A percentile compares a stretch with the other conserved stretches of the same genome.
phyloP scores from a whole-genome alignment of 2,888 invertebrate genomes.

The Philhelius pedissequus region DNA sequence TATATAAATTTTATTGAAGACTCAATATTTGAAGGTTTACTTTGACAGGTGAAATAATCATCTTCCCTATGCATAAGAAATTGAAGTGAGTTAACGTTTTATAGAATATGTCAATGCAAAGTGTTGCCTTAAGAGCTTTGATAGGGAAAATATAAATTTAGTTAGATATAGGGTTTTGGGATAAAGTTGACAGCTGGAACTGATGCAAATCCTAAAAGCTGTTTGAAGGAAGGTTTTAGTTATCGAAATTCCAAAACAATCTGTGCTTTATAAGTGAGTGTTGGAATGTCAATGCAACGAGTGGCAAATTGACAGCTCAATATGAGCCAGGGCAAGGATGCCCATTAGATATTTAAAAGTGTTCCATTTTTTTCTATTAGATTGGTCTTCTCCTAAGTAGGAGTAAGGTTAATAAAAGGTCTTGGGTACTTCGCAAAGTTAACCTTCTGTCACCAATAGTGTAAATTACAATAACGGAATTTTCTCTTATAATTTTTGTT shows the following conservation, averaged over 20 bases:
- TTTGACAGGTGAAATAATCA: conserved; percentile 47
- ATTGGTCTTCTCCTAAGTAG: too few species aligned
- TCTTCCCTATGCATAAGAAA: conserved; percentile 4
- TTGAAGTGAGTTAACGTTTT: conserved; percentile 52
- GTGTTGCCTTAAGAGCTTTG: conserved; percentile 27
- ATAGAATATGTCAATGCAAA: conserved; percentile 42
- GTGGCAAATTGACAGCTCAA: conserved; percentile 39
- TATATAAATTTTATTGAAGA: conserved; percentile 27
- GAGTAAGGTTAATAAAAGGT: too few species aligned
- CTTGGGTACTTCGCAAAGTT: too few species aligned
- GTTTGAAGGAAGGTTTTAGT: background rate
- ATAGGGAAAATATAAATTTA: background rate
- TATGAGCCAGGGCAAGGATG: background rate
- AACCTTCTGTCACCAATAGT: too few species aligned
- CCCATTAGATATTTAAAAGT: too few species aligned
- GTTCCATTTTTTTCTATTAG: too few species aligned
- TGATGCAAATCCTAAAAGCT: conserved; percentile 41
- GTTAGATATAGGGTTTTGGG: conserved; percentile 25
- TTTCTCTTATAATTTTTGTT: too few species aligned
- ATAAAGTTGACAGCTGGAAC: conserved; percentile 51
- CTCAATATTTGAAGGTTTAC: conserved; percentile 17
- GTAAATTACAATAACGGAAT: too few species aligned
- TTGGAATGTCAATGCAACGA: conserved; percentile 2
- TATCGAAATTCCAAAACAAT: background rate
- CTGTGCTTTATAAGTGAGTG: background rate